Base-by-base conservation (phyloP, 1,140 invertebrate genomes). In the Formica selysi region DNA sequence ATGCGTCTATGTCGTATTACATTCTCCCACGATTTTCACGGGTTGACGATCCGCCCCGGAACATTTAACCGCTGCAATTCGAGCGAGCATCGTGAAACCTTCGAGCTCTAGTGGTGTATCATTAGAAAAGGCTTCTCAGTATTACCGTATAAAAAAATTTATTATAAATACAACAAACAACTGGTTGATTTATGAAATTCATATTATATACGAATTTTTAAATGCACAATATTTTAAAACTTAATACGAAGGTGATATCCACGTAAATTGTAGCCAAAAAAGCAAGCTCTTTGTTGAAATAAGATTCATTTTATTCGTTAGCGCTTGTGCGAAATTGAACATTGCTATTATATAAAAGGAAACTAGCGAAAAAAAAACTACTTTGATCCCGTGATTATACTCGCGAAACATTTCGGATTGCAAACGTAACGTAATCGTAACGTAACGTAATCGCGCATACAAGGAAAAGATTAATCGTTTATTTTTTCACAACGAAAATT, bases 401-500 rank as follows among this genome's bases (percentile, higher is more conserved):
- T 73, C 54, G n/a, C 38, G 54, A 83, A 83, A 83, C 41, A 29
- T 83, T 74, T 62, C 67, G 54, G 3, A 16, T 81, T 61, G 54
- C 54, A 62, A 61, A 74, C 68, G 54, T 74, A 83, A 73, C 36
- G 67, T 54, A 61, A 59, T 71, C 67, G 22, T 13, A 29, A 29
- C 26, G 26, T 29, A 29, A 29, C 26, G 26, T 29, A 29, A 36
- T 68, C 51, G 79, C 44, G 36, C 79, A 44, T 38, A 57, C 68
- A n/a, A 36, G 44, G n/a, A 29, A 54, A 83, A 61, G 32, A 85
- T 85, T 85, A 85, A 85, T 83, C 65, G 36, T 71, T 71, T 65
- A 61, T 62, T 51, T 67, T 87, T 86, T 78, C 62, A 71, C 78
- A 71, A 73, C 68, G 38, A 83, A 62, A 83, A 83, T 83, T 74